phyloP scores from a whole-genome alignment of 2,797 vertebrate species.

The Florisuga fusca region DNA sequence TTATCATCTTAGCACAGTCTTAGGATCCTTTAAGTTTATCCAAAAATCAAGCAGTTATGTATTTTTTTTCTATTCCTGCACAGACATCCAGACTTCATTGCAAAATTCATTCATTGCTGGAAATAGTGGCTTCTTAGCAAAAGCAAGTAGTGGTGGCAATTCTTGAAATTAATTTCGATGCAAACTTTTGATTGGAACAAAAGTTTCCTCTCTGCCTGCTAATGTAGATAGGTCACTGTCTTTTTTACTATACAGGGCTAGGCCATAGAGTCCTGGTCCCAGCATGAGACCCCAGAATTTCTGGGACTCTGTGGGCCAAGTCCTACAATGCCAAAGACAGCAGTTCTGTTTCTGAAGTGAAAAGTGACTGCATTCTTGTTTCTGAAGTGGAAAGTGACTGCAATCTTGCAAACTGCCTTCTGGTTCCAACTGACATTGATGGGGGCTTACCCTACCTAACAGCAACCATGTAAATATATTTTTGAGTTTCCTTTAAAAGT shows the following conservation, averaged over 20 bases:
- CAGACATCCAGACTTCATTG: background rate
- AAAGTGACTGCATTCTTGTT: background rate
- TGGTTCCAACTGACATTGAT: background rate
- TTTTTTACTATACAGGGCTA: background rate
- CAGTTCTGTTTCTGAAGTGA: background rate
- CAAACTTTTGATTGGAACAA: background rate
- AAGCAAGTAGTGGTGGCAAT: background rate
- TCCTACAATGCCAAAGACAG: background rate
- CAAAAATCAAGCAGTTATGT: background rate
- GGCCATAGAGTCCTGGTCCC: background rate
- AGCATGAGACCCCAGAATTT: background rate
- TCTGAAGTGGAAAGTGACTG: background rate
- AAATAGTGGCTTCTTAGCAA: background rate
- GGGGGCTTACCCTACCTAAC: background rate
- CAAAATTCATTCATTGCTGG: background rate
- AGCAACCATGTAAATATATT: background rate
- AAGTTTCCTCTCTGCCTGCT: background rate
- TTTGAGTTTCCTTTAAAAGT: background rate
- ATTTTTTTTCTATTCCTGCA: no score
- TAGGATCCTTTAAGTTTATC: background rate
- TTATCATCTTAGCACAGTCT: slow-evolving; percentile 78
- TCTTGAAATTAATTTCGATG: background rate
- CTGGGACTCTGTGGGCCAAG: background rate
- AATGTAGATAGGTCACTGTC: rapidly evolving
- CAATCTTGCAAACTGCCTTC: background rate